Base-by-base conservation (phyloP, 2,797 vertebrate genomes). In the Labeo calbasu region DNA sequence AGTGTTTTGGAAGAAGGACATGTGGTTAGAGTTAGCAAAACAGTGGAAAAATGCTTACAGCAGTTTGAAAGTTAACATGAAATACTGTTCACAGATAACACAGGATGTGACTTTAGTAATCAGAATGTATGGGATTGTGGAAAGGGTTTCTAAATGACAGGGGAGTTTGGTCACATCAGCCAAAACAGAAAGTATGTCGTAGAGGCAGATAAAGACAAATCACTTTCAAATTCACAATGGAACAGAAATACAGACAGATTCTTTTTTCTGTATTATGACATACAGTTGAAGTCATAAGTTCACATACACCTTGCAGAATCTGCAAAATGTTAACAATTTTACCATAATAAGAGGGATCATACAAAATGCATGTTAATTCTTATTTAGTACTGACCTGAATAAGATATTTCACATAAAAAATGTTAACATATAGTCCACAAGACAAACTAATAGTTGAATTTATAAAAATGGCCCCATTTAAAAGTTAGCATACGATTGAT, bases 31-130 rank as follows among this genome's bases (percentile, higher is more conserved):
- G 23, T 50, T 25, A 28, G 46, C 69, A 28, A 50, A 71, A 71
- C 43, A 68, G 66, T 23, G 69, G 4, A 51, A 51, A 32, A 72
- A 28, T 10, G 4, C 70, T 50, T 28, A 50, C 46, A 50, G 5
- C 48, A 21, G 25, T 25, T 75, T 75, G 28, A 32, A 65, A 65
- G 63, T 65, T 25, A 8, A 65, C 28, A 65, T 32, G 25, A 75
- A 53, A 53, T 36, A 55, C 32, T n/a, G 51, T 55, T 75, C 6
- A 13, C 71, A 14, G 28, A 75, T 12, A 75, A 75, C 71, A 75
- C 36, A 11, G 50, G 12, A 76, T n/a, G 12, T 14, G 32, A 76
- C 36, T 57, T 57, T 14, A 75, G 25, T 53, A 23, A 55, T 75
- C 72, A 57, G 28, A 76, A 32, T 75, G 9, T n/a, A 55, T n/a